These are phyloP conservation scores for Sweltsa coloradensis DNA, from an alignment of 1,140 invertebrate species.

Conservation along the genomic window DNA sequence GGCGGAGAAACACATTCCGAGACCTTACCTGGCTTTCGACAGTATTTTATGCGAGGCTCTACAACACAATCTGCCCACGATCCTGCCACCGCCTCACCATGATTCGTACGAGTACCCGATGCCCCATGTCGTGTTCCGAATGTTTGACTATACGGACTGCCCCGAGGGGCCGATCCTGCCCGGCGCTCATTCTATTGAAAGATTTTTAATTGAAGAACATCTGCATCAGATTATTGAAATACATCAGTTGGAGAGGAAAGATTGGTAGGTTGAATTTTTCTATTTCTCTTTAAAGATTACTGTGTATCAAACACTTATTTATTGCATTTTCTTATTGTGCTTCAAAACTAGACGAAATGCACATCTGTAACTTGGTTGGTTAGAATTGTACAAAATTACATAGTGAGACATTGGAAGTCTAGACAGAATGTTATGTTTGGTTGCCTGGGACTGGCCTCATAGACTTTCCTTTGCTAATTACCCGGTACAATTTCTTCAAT, in stretches of 20 bases:
- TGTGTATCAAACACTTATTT: too few species aligned
- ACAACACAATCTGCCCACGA: slow-evolving; percentile 85
- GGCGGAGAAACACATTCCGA: slow-evolving; percentile 91
- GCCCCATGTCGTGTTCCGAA: slow-evolving; percentile 78
- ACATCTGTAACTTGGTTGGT: too few species aligned
- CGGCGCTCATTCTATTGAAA: slow-evolving; percentile 92
- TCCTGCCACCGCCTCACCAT: slow-evolving; percentile 83
- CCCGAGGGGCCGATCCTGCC: slow-evolving; percentile 82
- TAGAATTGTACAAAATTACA: too few species aligned
- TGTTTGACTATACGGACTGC: slow-evolving; percentile 99
- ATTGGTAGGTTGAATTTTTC: slow-evolving; percentile 74
- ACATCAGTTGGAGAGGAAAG: slow-evolving; percentile 80
- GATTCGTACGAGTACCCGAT: slow-evolving; percentile 80
- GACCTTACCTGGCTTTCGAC: slow-evolving; percentile 94
- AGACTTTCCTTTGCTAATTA: too few species aligned
- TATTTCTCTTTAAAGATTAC: too few species aligned
- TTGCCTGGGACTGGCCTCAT: too few species aligned
- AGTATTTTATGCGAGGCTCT: slow-evolving; percentile 88
- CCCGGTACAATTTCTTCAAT: too few species aligned
- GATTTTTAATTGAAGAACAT: slow-evolving; percentile 97
- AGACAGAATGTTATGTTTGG: too few species aligned
- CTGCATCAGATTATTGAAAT: slow-evolving; percentile 86
- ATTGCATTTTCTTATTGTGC: too few species aligned
- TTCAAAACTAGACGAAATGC: too few species aligned
- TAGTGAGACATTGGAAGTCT: too few species aligned